A percentile compares a stretch with the other conserved stretches of the same genome.
Conservation (phyloP, 2,113 vertebrate genomes). For the Eidolon helvum region DNA sequence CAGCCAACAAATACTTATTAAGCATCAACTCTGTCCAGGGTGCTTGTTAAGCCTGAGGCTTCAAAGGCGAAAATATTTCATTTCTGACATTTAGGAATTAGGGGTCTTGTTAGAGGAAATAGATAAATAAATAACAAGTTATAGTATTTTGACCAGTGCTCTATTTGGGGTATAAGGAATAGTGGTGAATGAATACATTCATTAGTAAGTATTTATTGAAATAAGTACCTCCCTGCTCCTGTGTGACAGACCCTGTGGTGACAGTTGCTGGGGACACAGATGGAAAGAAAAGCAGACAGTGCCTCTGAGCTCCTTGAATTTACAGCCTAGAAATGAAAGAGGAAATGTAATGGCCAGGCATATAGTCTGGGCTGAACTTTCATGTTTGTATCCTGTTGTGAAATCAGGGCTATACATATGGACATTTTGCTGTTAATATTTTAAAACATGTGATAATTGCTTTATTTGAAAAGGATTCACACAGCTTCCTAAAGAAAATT, state of each 20-base stretch:
- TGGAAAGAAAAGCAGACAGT: not conserved
- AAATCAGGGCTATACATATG: not conserved
- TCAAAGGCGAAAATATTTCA: too few species aligned
- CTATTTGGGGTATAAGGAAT: not conserved
- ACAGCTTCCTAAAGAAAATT: conserved; percentile 29
- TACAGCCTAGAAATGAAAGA: not conserved
- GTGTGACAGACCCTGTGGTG: not conserved
- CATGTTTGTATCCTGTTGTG: not conserved
- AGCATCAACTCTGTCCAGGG: not conserved
- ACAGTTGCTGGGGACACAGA: not conserved
- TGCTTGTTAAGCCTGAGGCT: not conserved
- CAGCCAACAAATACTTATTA: not conserved
- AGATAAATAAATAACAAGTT: not conserved
- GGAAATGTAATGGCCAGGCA: rapidly evolving
- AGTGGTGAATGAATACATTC: not conserved
- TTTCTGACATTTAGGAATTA: not conserved
- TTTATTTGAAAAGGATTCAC: not conserved
- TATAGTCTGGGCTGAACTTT: not conserved
- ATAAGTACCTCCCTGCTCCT: not conserved
- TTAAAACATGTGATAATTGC: not conserved
- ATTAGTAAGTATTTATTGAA: not conserved
- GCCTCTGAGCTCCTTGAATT: not conserved
- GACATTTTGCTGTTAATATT: not conserved
- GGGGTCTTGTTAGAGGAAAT: not conserved
- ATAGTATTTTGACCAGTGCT: not conserved